Evolutionary conservation across 2,113 vertebrate species (phyloP).

Genomic region (Lynx canadensis): DNA sequence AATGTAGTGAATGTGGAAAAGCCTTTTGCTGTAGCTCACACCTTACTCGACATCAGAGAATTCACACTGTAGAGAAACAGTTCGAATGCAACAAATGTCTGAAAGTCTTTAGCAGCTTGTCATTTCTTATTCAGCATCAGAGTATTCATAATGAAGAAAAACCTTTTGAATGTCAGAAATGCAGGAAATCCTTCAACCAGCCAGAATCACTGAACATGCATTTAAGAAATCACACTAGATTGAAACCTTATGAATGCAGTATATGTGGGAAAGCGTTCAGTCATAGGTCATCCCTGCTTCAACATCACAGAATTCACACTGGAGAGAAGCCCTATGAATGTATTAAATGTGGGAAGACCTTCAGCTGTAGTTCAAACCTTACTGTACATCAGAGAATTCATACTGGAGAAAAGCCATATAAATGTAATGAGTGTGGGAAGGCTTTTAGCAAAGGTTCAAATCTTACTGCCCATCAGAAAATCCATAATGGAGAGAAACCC

Average conservation of each 20-base stretch:
- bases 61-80: conserved; percentile 57
- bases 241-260: conserved; percentile 67
- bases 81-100: conserved; percentile 68
- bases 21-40: conserved; percentile 69
- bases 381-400: conserved; percentile 86
- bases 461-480: conserved; percentile 83
- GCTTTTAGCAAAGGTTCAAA: conserved; percentile 86
- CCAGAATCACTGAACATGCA: conserved; percentile 69
- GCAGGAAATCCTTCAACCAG: conserved; percentile 73
- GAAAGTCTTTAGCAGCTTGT: conserved; percentile 68
- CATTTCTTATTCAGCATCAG: conserved; percentile 71
- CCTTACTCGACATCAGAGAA: conserved; percentile 69
- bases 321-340: conserved; percentile 77
- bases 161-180: conserved; percentile 71
- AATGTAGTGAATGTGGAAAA: conserved; percentile 66
- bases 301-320: conserved; percentile 72
- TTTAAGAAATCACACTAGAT: conserved; percentile 70
- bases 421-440: conserved; percentile 87
- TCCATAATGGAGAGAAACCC: conserved; percentile 78
- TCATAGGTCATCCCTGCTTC: conserved; percentile 69
- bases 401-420: conserved; percentile 87
- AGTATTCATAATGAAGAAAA: conserved; percentile 75
- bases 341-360: conserved; percentile 73
- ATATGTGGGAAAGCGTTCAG: conserved; percentile 75
- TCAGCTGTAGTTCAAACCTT: conserved; percentile 85